Evolutionary conservation across 2,888 invertebrate species (phyloP), one percentile per base, ranked within the genome.

Genomic region (Noctua comes): DNA sequence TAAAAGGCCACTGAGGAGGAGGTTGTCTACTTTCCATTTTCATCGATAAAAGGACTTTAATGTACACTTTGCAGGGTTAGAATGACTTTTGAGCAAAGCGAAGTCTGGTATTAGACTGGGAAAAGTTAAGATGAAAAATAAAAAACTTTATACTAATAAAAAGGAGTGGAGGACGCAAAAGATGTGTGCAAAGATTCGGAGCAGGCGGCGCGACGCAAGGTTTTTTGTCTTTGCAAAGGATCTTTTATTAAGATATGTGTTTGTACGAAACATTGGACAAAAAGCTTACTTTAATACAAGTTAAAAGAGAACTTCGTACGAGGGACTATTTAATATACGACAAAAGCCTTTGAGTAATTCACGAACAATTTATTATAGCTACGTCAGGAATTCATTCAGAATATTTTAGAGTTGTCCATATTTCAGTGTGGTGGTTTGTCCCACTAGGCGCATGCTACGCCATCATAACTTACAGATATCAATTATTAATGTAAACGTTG

Each of bases 381-480:
- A 79, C 68, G 62, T 66, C 59, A 73, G 70, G 40, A 82, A 75
- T 86, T 73, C 40, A 82, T 86, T 83, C 27, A 40, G 73, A 79
- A 79, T 79, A 76, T 78, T 79, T 77, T 62, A 57, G 40, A 79
- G 36, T 85, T 48, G 51, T 80, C 51, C 65, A 73, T 81, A 74
- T 77, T 84, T 81, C 11, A 86, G 65, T 72, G 75, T 70, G 48
- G 74, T 59, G 59, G 74, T 78, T 66, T 82, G 64, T 79, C 78
- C 83, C 86, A 69, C 75, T 68, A 77, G 83, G 76, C 86, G 81
- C 80, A 87, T 84, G 84, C 85, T 86, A 86, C 76, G 87, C 84
- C 85, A 82, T 83, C 85, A 83, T 86, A 88, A 90, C 88, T 88
- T 86, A 89, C 86, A 88, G 77, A 84, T 82, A 79, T 87, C 78